Evolutionary conservation across 1,140 invertebrate genomes (phyloP).

Genomic region (Bombus pyrosoma): DNA sequence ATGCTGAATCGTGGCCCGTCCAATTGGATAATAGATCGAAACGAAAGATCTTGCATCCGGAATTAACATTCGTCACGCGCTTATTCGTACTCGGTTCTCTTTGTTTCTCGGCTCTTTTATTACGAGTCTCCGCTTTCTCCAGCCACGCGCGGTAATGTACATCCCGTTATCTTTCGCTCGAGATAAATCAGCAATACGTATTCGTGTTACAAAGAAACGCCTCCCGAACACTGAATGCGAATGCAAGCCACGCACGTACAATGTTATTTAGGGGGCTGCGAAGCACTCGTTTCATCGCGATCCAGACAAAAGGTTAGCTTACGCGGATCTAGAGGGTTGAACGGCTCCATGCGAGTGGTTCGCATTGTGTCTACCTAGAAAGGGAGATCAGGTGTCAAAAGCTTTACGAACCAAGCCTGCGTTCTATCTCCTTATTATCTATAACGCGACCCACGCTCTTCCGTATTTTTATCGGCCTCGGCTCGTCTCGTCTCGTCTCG

Average conservation of each 20-base stretch:
- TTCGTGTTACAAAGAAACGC: neutral
- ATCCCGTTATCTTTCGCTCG: neutral
- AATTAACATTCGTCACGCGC: neutral
- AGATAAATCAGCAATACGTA: conserved; percentile 1
- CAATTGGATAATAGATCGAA: conserved; percentile 3
- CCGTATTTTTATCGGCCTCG: neutral
- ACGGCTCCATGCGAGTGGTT: neutral
- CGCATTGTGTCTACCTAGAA: conserved; percentile 41
- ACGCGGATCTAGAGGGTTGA: conserved; percentile 6
- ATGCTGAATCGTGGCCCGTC: neutral
- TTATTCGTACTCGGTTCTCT: neutral
- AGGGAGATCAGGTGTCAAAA: conserved; percentile 54
- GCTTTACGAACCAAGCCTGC: conserved; percentile 17
- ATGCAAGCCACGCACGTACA: conserved; percentile 20
- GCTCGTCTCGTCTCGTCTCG: neutral
- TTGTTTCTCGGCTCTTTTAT: neutral
- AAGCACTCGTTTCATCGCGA: conserved; percentile 20
- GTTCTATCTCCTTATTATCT: conserved; percentile 32
- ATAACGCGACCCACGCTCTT: neutral
- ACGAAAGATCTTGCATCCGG: neutral
- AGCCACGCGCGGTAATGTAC: neutral
- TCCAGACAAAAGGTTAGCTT: conserved; percentile 41
- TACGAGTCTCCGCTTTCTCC: neutral
- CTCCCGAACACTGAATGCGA: no score
- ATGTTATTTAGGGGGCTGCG: conserved; percentile 33